These are phyloP conservation scores for Microplitis deprimator DNA, from an alignment of 2,888 invertebrate genomes.

Conservation along the genomic window DNA sequence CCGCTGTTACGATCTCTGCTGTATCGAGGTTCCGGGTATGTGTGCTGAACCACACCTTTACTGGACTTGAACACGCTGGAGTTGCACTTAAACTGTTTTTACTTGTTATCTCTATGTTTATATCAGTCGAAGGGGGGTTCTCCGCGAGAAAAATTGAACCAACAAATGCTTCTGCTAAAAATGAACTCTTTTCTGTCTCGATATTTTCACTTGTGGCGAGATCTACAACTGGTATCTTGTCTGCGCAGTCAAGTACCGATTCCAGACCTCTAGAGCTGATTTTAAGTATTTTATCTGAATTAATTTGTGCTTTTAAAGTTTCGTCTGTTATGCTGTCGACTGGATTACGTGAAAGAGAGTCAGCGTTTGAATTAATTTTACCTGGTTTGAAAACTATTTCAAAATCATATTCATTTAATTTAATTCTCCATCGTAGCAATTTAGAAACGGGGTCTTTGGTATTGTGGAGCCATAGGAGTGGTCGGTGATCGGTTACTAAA, in stretches of 20 bases:
- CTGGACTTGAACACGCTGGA: background rate
- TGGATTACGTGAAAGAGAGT: background rate
- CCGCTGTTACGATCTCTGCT: no score
- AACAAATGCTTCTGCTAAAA: background rate
- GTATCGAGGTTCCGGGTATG: no score
- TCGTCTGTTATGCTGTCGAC: background rate
- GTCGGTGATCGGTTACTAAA: constrained; percentile 40
- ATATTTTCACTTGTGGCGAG: background rate
- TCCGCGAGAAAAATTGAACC: background rate
- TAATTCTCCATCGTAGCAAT: no score
- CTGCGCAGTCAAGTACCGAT: background rate
- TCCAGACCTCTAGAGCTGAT: background rate
- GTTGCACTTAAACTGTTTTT: background rate
- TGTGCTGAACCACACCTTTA: no score
- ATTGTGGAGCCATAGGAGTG: constrained; percentile 31
- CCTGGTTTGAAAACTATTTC: background rate
- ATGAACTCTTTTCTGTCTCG: background rate
- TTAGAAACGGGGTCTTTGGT: constrained; percentile 30
- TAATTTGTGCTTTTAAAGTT: background rate
- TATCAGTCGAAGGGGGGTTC: background rate
- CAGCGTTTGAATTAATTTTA: background rate
- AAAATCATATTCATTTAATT: no score
- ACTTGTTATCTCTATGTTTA: no score
- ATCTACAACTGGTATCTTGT: background rate
- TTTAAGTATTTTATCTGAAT: background rate